phyloP scores from a whole-genome alignment of 2,888 invertebrate genomes.

The Sinotaia quadrata region DNA sequence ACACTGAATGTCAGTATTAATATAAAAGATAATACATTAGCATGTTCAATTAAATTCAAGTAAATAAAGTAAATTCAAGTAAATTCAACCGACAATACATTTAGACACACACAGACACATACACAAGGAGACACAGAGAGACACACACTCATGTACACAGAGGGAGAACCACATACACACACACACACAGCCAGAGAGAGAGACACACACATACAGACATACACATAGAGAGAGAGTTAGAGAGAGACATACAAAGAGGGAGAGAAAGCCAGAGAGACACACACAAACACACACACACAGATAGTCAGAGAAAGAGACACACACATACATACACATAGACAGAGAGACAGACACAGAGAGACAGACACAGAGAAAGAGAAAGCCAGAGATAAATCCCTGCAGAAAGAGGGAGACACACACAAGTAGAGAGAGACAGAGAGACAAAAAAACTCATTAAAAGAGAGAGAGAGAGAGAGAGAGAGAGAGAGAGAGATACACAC shows the following conservation, averaged over 20 bases:
- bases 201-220: not conserved
- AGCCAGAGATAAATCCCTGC: not conserved
- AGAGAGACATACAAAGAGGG: not conserved
- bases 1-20: too few relatives aligned
- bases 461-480: not conserved
- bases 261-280: constrained; percentile 3
- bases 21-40: too few relatives aligned
- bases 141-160: too few relatives aligned
- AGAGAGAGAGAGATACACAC: not conserved
- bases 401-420: not conserved
- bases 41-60: too few relatives aligned
- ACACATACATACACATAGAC: not conserved
- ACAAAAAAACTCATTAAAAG: not conserved
- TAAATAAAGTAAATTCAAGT: too few relatives aligned
- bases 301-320: constrained; percentile 12
- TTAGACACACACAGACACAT: too few relatives aligned
- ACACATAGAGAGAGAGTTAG: not conserved
- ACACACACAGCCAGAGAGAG: too few relatives aligned
- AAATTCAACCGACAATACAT: too few relatives aligned
- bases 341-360: not conserved
- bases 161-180: too few relatives aligned
- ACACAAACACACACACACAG: too few relatives aligned
- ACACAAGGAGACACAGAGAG: too few relatives aligned
- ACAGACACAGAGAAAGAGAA: not conserved
- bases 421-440: not conserved